A percentile compares a stretch with the other conserved stretches of the same genome.
Conservation (phyloP, 2,797 vertebrate species). For the Meda fulgida region DNA sequence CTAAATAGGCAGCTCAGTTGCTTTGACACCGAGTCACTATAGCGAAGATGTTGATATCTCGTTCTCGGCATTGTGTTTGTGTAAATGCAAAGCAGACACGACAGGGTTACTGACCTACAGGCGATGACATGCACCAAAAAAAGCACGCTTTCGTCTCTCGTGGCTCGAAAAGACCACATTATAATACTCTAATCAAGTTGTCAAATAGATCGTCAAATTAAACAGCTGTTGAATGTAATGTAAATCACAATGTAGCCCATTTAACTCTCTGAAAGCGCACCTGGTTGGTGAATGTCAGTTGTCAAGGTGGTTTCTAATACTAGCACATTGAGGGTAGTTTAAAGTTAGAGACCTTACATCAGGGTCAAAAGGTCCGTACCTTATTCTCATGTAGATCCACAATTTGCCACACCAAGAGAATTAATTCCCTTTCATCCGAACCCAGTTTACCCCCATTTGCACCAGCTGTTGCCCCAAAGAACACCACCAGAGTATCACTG, state of each 20-base stretch:
- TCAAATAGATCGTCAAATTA: not conserved
- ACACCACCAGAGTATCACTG: conserved; percentile 95
- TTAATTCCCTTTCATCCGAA: conserved; percentile 99
- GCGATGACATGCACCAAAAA: conserved; percentile 75
- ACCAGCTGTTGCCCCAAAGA: conserved; percentile 99
- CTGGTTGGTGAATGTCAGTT: conserved; percentile 74
- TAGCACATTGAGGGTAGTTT: conserved; percentile 38
- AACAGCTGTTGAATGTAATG: not conserved
- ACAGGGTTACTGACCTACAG: conserved; percentile 65
- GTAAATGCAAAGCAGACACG: conserved; percentile 69
- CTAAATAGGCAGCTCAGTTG: not conserved
- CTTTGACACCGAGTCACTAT: not conserved
- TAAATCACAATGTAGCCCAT: not conserved
- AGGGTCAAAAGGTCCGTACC: conserved; percentile 85
- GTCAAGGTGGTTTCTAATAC: conserved; percentile 63
- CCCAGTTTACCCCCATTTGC: conserved; percentile 98
- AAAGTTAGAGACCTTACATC: conserved; percentile 71
- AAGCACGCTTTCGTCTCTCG: conserved; percentile 67
- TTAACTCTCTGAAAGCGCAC: conserved; percentile 67
- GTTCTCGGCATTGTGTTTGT: conserved; percentile 25
- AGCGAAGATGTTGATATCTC: conserved; percentile 4
- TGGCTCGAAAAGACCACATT: not conserved
- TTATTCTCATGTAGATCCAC: conserved; percentile 97
- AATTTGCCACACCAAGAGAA: conserved; percentile 99
- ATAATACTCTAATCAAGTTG: not conserved